Evolutionary conservation across 2,113 vertebrate species (phyloP).

Genomic region (Paramisgurnus dabryanus): DNA sequence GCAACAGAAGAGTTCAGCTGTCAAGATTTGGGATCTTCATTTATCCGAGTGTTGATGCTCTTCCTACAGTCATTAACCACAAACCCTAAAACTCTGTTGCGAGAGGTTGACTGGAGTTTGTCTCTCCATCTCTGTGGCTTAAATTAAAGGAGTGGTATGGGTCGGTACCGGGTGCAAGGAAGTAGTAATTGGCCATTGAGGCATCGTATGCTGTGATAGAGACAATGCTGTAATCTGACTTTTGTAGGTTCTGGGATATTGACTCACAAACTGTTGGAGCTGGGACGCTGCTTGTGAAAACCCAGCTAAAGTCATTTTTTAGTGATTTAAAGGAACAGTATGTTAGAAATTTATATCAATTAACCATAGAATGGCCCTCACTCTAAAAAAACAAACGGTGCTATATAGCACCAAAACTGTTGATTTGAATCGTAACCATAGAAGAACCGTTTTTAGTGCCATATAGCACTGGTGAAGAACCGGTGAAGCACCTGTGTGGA

Average conservation of each 20-base stretch:
- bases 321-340: too few species aligned
- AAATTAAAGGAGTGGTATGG: conserved; percentile 40
- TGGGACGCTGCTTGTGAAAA: too few species aligned
- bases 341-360: too few species aligned
- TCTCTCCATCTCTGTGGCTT: conserved; percentile 5
- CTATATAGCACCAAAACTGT: too few species aligned
- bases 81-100: conserved; percentile 24
- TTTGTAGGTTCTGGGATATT: conserved; percentile 19
- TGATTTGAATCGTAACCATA: too few species aligned
- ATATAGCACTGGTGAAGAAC: too few species aligned
- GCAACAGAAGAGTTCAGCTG: conserved; percentile 36
- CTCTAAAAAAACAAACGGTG: too few species aligned
- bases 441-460: too few species aligned
- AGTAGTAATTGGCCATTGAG: conserved; percentile 44
- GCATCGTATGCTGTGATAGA: conserved; percentile 35
- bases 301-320: too few species aligned
- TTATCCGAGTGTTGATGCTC: conserved; percentile 21
- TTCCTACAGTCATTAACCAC: conserved; percentile 42
- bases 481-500: too few species aligned
- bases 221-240: conserved; percentile 15
- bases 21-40: conserved; percentile 33
- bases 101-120: conserved; percentile 27
- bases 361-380: too few species aligned
- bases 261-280: conserved; percentile 24
- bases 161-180: conserved; percentile 18